Conservation (phyloP, 2,888 invertebrate species). For the Metellina segmentata region DNA sequence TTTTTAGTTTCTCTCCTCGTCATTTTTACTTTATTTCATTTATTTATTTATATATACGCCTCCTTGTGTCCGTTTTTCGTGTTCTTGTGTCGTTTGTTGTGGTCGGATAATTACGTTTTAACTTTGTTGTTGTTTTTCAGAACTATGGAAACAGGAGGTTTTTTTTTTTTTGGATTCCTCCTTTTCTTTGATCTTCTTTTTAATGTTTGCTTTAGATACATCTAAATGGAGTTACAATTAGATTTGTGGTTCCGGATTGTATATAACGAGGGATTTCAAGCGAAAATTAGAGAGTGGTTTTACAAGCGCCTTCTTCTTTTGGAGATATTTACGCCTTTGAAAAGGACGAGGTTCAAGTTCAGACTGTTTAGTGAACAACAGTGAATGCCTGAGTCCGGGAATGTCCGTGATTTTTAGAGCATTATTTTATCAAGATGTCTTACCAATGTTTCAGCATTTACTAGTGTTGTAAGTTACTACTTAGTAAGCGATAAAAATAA, state of each 20-base stretch:
- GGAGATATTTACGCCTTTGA: no score
- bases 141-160: not conserved
- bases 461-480: no score
- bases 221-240: not conserved
- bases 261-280: not conserved
- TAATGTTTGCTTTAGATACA: not conserved
- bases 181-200: not conserved
- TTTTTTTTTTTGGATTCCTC: not conserved
- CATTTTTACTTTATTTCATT: constrained; percentile 3
- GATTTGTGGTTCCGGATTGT: not conserved
- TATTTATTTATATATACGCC: constrained; percentile 5
- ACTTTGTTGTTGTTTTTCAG: constrained; percentile 5
- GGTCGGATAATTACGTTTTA: constrained; percentile 53
- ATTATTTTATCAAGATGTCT: no score
- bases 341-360: no score
- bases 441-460: no score
- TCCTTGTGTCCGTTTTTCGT: constrained; percentile 15
- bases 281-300: not conserved
- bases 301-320: no score
- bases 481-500: no score
- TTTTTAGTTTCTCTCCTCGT: constrained; percentile 38
- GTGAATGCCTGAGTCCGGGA: no score
- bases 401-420: no score
- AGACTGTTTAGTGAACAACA: no score
- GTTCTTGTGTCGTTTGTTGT: constrained; percentile 41